Evolutionary conservation across 2,797 vertebrate genomes (phyloP).

Genomic region (Bucorvus abyssinicus): DNA sequence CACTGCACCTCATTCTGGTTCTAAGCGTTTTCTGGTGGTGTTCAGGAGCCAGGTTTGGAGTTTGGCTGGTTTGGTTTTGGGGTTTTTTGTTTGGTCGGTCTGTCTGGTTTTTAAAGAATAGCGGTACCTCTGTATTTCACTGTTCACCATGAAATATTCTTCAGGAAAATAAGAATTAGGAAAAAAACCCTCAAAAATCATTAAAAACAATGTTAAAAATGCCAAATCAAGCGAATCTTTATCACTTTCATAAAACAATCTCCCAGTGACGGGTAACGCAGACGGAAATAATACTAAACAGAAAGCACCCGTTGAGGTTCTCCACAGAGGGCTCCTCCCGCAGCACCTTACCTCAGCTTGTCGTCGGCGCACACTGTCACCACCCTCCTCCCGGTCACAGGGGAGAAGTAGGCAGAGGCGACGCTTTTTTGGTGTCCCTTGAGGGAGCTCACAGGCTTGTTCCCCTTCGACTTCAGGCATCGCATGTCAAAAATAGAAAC

Average conservation of each 20-base stretch:
- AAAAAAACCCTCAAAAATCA: not conserved
- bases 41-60: not conserved
- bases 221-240: not conserved
- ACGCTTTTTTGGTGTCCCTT: slow-evolving; percentile 77
- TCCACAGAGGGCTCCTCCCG: not conserved
- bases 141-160: not conserved
- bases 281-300: not conserved
- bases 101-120: not conserved
- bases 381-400: slow-evolving; percentile 83
- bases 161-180: not conserved
- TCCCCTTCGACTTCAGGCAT: slow-evolving; percentile 67
- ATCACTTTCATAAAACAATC: not conserved
- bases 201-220: not conserved
- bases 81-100: not conserved
- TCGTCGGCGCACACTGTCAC: slow-evolving; percentile 85
- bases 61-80: not conserved
- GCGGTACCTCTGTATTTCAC: not conserved
- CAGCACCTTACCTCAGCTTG: slow-evolving; percentile 78
- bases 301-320: accelerated
- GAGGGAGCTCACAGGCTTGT: slow-evolving; percentile 73
- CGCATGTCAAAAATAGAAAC: slow-evolving; percentile 83
- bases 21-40: not conserved
- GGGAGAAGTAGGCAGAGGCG: slow-evolving; percentile 87
- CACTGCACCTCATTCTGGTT: not conserved
- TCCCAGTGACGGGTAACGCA: too few species aligned